Percentiles rank a stretch among this genome's conserved stretches.
Evolutionary conservation across 1,140 invertebrate genomes (phyloP).

Genomic region (Laodelphax striatellus): DNA sequence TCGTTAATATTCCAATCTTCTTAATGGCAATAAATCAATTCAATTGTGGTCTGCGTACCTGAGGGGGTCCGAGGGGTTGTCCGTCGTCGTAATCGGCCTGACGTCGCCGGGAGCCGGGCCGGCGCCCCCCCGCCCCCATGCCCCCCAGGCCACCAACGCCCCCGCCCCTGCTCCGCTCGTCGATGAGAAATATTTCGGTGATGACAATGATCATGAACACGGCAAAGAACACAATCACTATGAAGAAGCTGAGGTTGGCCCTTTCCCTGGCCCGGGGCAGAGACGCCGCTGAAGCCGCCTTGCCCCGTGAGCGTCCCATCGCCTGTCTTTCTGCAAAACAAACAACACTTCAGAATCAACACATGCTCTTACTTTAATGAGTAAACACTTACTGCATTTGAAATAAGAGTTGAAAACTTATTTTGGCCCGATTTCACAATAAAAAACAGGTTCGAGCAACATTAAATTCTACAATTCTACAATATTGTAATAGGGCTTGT

Average conservation of each 20-base stretch:
- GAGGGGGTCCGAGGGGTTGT: neutral
- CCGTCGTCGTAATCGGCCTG: slow-evolving; percentile 37
- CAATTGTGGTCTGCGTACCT: neutral
- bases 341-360: too few species aligned
- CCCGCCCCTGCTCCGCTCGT: slow-evolving; percentile 40
- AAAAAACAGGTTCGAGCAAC: too few species aligned
- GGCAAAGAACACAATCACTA: slow-evolving; percentile 80
- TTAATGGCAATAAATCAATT: neutral
- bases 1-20: too few species aligned
- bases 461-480: too few species aligned
- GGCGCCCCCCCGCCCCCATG: slow-evolving; percentile 20
- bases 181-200: slow-evolving; percentile 67
- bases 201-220: slow-evolving; percentile 74
- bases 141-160: slow-evolving; percentile 28
- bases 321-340: too few species aligned
- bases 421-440: too few species aligned
- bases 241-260: slow-evolving; percentile 74
- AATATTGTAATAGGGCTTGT: too few species aligned
- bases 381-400: too few species aligned
- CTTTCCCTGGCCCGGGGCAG: slow-evolving; percentile 37
- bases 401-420: too few species aligned
- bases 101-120: slow-evolving; percentile 24
- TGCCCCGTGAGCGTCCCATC: too few species aligned
- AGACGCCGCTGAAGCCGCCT: too few species aligned
- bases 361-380: too few species aligned